Conservation (phyloP, 2,113 vertebrate genomes). For the Trachemys scripta region DNA sequence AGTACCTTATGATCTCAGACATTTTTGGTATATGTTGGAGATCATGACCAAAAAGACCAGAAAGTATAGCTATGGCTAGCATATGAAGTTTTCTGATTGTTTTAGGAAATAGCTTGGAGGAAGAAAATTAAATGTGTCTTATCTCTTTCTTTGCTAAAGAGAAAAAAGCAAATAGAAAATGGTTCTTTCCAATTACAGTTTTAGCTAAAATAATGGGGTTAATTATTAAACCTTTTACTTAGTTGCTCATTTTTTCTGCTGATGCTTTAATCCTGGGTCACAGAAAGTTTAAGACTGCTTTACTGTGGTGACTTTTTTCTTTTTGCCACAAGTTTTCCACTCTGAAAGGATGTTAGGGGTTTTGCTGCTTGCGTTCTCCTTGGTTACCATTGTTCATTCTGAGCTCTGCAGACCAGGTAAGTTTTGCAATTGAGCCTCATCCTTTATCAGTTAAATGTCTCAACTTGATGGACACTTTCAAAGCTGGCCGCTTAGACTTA, state of each 20-base stretch:
- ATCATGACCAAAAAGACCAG: rapidly evolving
- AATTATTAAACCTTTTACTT: conserved; percentile 82
- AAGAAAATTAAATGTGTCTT: conserved; percentile 6
- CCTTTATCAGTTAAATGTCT: background rate
- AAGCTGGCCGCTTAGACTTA: background rate
- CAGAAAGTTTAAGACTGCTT: conserved; percentile 78
- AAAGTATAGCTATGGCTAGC: background rate
- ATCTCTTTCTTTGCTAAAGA: background rate
- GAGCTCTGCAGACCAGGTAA: conserved; percentile 83
- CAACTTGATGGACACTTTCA: background rate
- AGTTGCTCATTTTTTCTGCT: conserved; percentile 62
- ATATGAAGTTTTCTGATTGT: background rate
- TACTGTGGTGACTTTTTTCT: conserved; percentile 32
- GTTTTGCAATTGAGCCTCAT: conserved; percentile 39
- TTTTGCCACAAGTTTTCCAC: conserved; percentile 65
- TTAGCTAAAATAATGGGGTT: conserved; percentile 74
- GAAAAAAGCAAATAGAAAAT: conserved; percentile 64
- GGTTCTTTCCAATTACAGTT: conserved; percentile 50
- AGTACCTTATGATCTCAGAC: background rate
- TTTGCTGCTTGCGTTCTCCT: conserved; percentile 74
- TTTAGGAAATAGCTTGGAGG: conserved; percentile 22
- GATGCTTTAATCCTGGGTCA: conserved; percentile 75
- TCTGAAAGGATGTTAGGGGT: conserved; percentile 78
- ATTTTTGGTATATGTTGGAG: background rate
- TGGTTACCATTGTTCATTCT: conserved; percentile 49